Evolutionary conservation across 1,140 invertebrate species (phyloP).

Genomic region (Rhyacophila brunnea): DNA sequence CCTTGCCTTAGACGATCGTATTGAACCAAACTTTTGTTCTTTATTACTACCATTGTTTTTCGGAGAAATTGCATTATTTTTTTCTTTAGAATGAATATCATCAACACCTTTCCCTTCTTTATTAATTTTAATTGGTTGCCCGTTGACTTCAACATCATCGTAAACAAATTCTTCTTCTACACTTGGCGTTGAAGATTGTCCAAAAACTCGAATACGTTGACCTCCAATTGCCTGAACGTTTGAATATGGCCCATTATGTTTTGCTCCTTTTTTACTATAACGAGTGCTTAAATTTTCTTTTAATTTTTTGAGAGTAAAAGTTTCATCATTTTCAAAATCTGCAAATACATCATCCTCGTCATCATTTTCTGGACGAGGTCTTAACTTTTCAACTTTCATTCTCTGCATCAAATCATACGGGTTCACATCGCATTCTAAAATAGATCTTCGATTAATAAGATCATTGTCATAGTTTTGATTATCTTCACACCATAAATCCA

Average conservation of each 20-base stretch:
- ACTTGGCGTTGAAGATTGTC: constrained; percentile 42
- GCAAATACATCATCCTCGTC: constrained; percentile 31
- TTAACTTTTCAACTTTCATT: constrained; percentile 35
- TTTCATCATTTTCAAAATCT: constrained; percentile 36
- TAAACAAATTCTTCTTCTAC: constrained; percentile 45
- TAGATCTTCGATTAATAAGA: constrained; percentile 62
- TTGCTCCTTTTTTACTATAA: constrained; percentile 29
- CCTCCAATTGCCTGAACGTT: constrained; percentile 59
- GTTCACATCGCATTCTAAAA: constrained; percentile 81
- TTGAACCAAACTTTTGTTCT: background rate
- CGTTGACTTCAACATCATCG: constrained; percentile 45
- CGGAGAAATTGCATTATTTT: constrained; percentile 7
- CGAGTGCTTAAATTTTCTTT: constrained; percentile 22
- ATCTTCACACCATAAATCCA: constrained; percentile 51
- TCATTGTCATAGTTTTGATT: constrained; percentile 53
- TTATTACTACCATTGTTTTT: background rate
- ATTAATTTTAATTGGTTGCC: background rate
- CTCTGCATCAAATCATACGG: constrained; percentile 76
- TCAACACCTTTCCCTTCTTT: too few relatives aligned
- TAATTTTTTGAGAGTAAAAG: constrained; percentile 30
- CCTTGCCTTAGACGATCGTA: background rate
- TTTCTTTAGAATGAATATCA: background rate
- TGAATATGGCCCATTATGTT: constrained; percentile 42
- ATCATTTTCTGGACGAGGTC: constrained; percentile 8
- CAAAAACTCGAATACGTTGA: constrained; percentile 57